Percentiles rank a stretch among this genome's conserved stretches.
Evolutionary conservation across 2,113 vertebrate species (phyloP).

Genomic region (Chamaea fasciata): DNA sequence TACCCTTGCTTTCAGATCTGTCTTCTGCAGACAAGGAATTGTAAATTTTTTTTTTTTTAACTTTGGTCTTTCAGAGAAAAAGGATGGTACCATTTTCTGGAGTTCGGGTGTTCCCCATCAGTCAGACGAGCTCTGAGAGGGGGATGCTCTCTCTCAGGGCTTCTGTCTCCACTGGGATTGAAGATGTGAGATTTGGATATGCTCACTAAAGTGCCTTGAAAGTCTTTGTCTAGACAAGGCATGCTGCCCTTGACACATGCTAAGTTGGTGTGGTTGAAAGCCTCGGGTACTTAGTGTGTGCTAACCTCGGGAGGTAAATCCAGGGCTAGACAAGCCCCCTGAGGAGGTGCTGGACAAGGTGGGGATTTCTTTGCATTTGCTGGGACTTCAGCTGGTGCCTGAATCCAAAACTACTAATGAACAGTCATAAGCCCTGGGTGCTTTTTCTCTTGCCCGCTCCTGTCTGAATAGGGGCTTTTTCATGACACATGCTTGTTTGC

Average conservation of each 20-base stretch:
- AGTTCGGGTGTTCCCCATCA: background rate
- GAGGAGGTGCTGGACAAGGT: background rate
- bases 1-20: background rate
- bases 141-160: background rate
- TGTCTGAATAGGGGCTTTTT: conserved; percentile 43
- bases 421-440: background rate
- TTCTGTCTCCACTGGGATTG: background rate
- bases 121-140: background rate
- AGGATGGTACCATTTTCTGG: background rate
- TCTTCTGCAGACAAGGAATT: background rate
- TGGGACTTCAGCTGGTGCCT: background rate
- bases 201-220: background rate
- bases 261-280: background rate
- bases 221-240: background rate
- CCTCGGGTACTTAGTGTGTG: background rate
- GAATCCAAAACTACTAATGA: background rate
- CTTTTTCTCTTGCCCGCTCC: conserved; percentile 35
- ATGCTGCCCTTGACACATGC: background rate
- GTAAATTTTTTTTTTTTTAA: too few species aligned
- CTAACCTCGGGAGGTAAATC: background rate
- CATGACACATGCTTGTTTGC: conserved; percentile 34
- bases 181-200: background rate
- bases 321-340: background rate
- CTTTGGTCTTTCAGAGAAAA: background rate
- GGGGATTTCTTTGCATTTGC: conserved; percentile 11